Conservation (phyloP, 92 coral and sea anemone genomes). For the Siderastrea siderea region DNA sequence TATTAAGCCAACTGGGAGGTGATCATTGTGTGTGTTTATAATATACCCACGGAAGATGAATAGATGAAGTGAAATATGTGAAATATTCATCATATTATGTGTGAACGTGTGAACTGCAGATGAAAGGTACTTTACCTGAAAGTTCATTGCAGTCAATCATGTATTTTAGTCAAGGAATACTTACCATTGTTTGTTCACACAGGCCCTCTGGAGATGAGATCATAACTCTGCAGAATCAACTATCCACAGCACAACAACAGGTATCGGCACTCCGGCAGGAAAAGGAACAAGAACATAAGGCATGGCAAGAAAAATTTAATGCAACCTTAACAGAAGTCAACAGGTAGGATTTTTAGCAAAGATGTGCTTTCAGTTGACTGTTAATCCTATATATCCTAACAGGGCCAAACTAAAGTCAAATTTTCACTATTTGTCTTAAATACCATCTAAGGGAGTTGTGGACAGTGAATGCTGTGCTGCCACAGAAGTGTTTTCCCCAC, state of each 20-base stretch:
- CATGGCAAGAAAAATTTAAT: conserved; percentile 88
- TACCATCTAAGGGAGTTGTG: no score
- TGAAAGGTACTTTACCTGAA: not conserved
- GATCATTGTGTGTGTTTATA: not conserved
- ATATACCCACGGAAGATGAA: not conserved
- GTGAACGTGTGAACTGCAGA: not conserved
- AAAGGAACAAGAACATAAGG: conserved; percentile 86
- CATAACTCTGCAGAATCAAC: conserved; percentile 78
- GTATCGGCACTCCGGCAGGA: conserved; percentile 73
- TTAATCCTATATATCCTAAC: not conserved
- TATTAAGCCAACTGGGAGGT: not conserved
- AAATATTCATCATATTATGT: not conserved
- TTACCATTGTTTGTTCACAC: not conserved
- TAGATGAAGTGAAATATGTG: no score
- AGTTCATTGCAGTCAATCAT: not conserved
- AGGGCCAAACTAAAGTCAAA: not conserved
- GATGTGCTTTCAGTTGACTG: not conserved
- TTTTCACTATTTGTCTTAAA: no score
- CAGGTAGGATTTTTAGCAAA: conserved; percentile 49
- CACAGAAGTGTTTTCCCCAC: no score
- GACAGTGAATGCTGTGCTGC: no score
- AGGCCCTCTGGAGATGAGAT: conserved; percentile 94
- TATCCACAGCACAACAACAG: conserved; percentile 82
- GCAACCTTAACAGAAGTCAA: conserved; percentile 77
- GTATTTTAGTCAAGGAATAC: no score